Evolutionary conservation across 2,888 invertebrate genomes (phyloP), one percentile per base, ranked within the genome.

Genomic region (Eustalomyia histrio): DNA sequence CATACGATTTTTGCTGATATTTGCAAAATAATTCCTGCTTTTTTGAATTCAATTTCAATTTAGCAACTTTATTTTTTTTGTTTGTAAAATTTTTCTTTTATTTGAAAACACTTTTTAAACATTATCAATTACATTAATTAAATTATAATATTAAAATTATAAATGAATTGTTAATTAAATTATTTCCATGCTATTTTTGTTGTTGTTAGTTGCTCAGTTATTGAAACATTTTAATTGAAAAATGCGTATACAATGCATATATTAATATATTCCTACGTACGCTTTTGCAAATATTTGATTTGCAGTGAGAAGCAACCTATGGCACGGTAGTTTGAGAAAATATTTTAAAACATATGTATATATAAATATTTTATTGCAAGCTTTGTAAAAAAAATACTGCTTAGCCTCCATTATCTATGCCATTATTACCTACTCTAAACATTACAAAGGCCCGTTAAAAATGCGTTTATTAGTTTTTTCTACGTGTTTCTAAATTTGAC

Each of bases 161-260:
- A 78, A 6, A 76, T 78, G 80, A 67, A 74, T 71, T 78, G 80
- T 78, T 81, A 81, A 78, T 81, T 81, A 78, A 78, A 81, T 78
- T 39, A 74, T 81, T 76, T 60, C 52, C 50, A 50, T 60, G n/a
- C n/a, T n/a, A n/a, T 55, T 55, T n/a, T 14, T 57, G 10, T 67
- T 78, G n/a, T n/a, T n/a, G n/a, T n/a, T 61, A 39, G 43, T 43
- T 72, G 78, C 60, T 67, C 39, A 60, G 73, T 71, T 78, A 78
- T 52, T 78, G 65, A 78, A 81, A 81, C 71, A 71, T 78, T 81
- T 81, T 81, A 78, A 81, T 78, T 78, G 74, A 69, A 80, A 76
- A 78, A 65, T 75, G 69, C 71, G 74, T 71, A 64, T 16, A 57
- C 55, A 67, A 65, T 72, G 35, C 35, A 61, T 35, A 55, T 47